These are phyloP conservation scores for Dione vanillae DNA, from an alignment of 2,888 invertebrate genomes.

Conservation along the genomic window DNA sequence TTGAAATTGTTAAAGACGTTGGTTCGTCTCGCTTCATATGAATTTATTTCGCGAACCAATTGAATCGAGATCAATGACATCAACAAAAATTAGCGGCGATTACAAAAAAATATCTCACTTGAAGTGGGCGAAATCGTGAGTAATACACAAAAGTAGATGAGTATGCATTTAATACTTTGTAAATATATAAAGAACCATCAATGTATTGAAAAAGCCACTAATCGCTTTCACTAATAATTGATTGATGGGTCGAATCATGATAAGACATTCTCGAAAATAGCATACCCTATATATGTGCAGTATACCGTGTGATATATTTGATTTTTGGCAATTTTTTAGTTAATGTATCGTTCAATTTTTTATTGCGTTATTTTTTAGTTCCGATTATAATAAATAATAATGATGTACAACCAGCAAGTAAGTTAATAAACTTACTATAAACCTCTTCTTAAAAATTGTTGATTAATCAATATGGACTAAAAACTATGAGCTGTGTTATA, in stretches of 20 bases:
- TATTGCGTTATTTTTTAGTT: no score
- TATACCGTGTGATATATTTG: background rate
- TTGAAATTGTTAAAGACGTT: no score
- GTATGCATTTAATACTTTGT: constrained; percentile 28
- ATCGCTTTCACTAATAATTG: constrained; percentile 45
- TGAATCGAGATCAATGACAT: constrained; percentile 40
- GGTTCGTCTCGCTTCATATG: constrained; percentile 13
- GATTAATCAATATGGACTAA: background rate
- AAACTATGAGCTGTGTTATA: background rate
- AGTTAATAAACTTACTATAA: background rate
- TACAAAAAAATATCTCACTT: constrained; percentile 33
- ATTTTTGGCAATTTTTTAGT: background rate
- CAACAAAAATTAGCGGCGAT: constrained; percentile 27
- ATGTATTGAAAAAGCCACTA: constrained; percentile 24
- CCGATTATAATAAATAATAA: no score
- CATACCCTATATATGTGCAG: background rate
- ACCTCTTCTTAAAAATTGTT: background rate
- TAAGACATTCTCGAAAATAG: constrained; percentile 20
- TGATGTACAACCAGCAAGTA: background rate
- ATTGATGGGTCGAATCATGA: constrained; percentile 43
- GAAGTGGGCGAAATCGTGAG: constrained; percentile 40
- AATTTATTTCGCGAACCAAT: constrained; percentile 32
- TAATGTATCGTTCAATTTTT: background rate
- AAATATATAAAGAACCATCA: constrained; percentile 29
- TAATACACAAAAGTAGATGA: constrained; percentile 37